Percentiles rank a stretch among this genome's conserved stretches.
These are phyloP conservation scores for Limnephilus marmoratus DNA, from an alignment of 2,888 invertebrate genomes.

Conservation along the genomic window DNA sequence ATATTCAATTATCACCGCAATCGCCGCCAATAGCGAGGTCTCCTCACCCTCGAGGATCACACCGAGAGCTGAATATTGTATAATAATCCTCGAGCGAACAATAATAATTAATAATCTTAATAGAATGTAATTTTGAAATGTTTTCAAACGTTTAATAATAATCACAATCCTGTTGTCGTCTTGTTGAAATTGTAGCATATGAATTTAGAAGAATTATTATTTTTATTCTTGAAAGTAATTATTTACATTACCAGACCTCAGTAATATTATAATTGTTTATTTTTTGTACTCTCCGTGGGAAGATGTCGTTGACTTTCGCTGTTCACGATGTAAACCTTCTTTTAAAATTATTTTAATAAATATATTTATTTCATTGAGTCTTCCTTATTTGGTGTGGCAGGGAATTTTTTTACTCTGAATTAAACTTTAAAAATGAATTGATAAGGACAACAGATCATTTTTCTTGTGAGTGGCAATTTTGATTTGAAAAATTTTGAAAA, in stretches of 20 bases:
- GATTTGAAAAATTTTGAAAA: neutral
- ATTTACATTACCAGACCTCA: conserved; percentile 20
- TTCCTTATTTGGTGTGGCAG: conserved; percentile 34
- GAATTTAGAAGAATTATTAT: conserved; percentile 37
- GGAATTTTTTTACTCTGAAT: neutral
- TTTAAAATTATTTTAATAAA: conserved; percentile 33
- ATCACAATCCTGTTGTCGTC: conserved; percentile 36
- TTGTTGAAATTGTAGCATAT: conserved; percentile 9
- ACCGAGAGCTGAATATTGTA: neutral
- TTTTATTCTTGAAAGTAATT: conserved; percentile 41
- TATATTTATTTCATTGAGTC: conserved; percentile 37
- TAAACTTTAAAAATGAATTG: neutral
- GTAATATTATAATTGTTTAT: conserved; percentile 32
- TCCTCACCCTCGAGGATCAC: neutral
- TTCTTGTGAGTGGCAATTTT: neutral
- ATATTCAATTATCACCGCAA: neutral
- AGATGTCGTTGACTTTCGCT: neutral
- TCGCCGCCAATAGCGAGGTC: no score
- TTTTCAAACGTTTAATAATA: conserved; percentile 22
- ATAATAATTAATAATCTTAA: conserved; percentile 34
- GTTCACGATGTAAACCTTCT: neutral
- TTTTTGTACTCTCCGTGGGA: conserved; percentile 28
- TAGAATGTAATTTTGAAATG: conserved; percentile 35
- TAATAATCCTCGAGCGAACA: neutral
- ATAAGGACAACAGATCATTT: neutral